phyloP scores from a whole-genome alignment of 2,888 invertebrate species.

The Mellilla xanthometata region DNA sequence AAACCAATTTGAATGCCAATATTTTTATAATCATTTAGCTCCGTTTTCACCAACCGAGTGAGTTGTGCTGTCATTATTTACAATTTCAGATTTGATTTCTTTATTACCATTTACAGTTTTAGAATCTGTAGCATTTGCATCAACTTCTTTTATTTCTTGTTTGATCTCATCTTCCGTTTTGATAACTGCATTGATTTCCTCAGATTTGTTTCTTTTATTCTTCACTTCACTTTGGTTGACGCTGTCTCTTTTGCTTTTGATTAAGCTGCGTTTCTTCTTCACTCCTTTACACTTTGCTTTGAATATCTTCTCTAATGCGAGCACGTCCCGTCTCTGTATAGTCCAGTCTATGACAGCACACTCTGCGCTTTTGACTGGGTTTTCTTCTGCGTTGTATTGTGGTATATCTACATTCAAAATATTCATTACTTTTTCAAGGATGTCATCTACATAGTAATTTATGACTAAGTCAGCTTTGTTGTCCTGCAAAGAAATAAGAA shows the following conservation, averaged over 20 bases:
- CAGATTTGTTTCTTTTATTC: conserved; percentile 15
- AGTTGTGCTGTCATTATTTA: no score
- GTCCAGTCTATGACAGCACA: conserved; percentile 87
- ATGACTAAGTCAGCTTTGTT: conserved; percentile 95
- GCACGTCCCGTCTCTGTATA: conserved; percentile 82
- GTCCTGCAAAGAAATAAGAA: conserved; percentile 84
- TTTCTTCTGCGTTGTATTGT: conserved; percentile 84
- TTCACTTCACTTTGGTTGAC: neutral
- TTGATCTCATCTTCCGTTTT: conserved; percentile 52
- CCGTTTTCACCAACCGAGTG: no score
- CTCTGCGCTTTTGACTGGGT: conserved; percentile 84
- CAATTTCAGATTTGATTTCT: conserved; percentile 26
- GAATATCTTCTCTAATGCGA: conserved; percentile 83
- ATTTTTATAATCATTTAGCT: no score
- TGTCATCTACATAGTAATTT: conserved; percentile 93
- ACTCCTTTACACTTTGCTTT: conserved; percentile 74
- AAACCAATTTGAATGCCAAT: no score
- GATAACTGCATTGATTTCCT: conserved; percentile 56
- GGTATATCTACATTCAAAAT: conserved; percentile 89
- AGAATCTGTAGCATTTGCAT: no score
- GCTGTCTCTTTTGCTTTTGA: conserved; percentile 58
- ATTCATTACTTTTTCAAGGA: conserved; percentile 89
- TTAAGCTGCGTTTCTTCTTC: conserved; percentile 64
- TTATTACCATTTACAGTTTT: conserved; percentile 8
- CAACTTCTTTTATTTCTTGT: no score